Percentiles rank a stretch among this genome's conserved stretches.
phyloP scores from a whole-genome alignment of 2,888 invertebrate species.

The Cenopis cana region DNA sequence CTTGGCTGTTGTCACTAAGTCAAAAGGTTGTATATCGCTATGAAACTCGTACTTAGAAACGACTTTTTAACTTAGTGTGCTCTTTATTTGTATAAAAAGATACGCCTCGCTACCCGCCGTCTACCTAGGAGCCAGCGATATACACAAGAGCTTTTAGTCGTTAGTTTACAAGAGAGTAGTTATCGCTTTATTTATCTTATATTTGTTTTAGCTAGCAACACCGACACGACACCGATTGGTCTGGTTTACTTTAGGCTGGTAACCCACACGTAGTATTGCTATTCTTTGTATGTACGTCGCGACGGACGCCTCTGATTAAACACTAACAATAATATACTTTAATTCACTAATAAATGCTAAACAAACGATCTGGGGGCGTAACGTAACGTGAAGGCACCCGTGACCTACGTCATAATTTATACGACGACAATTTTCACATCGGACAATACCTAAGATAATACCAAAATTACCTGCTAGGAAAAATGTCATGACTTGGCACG shows the following conservation, averaged over 20 bases:
- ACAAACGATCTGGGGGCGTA: slow-evolving; percentile 31
- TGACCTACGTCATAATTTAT: slow-evolving; percentile 12
- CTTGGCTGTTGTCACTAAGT: background rate
- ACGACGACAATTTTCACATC: background rate
- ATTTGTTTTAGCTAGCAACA: slow-evolving; percentile 70
- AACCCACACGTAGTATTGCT: slow-evolving; percentile 74
- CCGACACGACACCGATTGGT: slow-evolving; percentile 81
- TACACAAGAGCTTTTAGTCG: slow-evolving; percentile 62
- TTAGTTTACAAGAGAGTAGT: slow-evolving; percentile 60
- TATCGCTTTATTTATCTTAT: slow-evolving; percentile 52
- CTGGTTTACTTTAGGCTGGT: slow-evolving; percentile 68
- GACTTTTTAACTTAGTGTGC: background rate
- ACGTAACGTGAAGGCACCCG: slow-evolving; percentile 23
- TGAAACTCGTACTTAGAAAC: background rate
- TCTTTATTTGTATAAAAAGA: slow-evolving; percentile 10
- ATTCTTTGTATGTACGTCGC: slow-evolving; percentile 53
- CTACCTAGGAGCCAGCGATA: slow-evolving; percentile 53
- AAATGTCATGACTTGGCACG: background rate
- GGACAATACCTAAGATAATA: background rate
- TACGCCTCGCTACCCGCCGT: background rate
- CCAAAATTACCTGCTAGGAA: background rate
- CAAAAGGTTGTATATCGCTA: background rate
- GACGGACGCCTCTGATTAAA: slow-evolving; percentile 36
- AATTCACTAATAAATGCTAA: slow-evolving; percentile 42
- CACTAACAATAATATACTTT: slow-evolving; percentile 39